Evolutionary conservation across 2,113 vertebrate genomes (phyloP).

Genomic region (Cebus imitator): DNA sequence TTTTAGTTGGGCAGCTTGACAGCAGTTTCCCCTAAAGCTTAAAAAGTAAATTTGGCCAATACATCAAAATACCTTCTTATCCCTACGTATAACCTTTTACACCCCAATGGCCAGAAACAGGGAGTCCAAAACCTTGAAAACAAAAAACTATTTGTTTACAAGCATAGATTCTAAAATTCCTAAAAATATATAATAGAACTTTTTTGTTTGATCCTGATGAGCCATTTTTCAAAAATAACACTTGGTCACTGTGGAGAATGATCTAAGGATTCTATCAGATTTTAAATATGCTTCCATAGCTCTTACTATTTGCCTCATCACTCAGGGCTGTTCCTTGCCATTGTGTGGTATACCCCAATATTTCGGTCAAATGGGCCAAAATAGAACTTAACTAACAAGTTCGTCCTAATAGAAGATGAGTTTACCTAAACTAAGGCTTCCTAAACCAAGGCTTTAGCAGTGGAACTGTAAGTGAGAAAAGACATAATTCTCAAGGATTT

Average conservation of each 20-base stretch:
- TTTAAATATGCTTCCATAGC: neutral
- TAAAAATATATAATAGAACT: neutral
- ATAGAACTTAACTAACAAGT: neutral
- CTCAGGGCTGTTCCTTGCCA: neutral
- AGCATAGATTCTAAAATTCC: constrained; percentile 36
- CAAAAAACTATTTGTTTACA: constrained; percentile 5
- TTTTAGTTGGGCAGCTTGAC: constrained; percentile 39
- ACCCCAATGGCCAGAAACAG: neutral
- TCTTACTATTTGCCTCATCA: neutral
- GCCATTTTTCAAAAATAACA: neutral
- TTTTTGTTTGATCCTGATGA: neutral
- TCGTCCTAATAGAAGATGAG: neutral
- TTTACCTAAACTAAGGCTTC: neutral
- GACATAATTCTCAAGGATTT: neutral
- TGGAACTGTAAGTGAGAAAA: neutral
- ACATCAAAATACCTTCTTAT: neutral
- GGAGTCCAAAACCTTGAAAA: constrained; percentile 5
- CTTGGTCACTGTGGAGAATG: neutral
- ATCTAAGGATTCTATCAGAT: neutral
- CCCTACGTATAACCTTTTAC: neutral
- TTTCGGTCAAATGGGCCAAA: constrained; percentile 14
- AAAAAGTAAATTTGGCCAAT: constrained; percentile 24
- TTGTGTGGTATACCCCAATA: neutral
- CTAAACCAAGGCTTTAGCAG: neutral
- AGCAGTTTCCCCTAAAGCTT: neutral